Percentiles rank a stretch among this genome's conserved stretches.
phyloP scores from a whole-genome alignment of 35 echinoderm and acorn worm species.

The Acanthaster planci region DNA sequence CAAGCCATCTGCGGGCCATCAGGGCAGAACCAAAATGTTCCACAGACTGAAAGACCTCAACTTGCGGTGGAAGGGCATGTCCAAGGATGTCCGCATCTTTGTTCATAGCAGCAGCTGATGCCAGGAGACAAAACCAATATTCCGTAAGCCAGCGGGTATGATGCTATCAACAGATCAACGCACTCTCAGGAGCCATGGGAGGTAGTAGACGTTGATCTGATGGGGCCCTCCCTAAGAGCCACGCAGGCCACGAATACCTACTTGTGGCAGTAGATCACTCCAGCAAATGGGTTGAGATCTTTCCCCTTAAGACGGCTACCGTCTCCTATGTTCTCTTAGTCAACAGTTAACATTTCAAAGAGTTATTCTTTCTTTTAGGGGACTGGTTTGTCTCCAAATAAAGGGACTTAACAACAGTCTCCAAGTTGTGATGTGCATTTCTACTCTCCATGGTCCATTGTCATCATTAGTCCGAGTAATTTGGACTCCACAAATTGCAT shows the following conservation, averaged over 20 bases:
- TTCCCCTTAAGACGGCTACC: slow-evolving; percentile 19
- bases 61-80: slow-evolving; percentile 38
- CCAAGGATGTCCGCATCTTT: slow-evolving; percentile 29
- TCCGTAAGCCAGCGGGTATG: slow-evolving; percentile 37
- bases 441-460: no score
- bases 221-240: slow-evolving; percentile 32
- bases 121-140: slow-evolving; percentile 39
- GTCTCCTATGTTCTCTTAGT: no score
- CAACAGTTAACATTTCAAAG: no score
- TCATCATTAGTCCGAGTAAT: no score
- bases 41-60: not conserved
- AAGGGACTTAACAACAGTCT: no score
- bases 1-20: slow-evolving; percentile 53
- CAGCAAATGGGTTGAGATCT: not conserved
- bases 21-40: slow-evolving; percentile 46
- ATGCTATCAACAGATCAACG: slow-evolving; percentile 41
- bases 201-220: slow-evolving; percentile 22
- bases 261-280: not conserved
- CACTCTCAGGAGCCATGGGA: slow-evolving; percentile 42
- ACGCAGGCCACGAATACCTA: slow-evolving; percentile 4
- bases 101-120: slow-evolving; percentile 23
- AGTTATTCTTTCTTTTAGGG: no score
- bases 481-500: no score
- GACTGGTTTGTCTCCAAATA: no score
- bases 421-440: no score